These are phyloP conservation scores for Onychomys arenicola DNA, from an alignment of 2,797 vertebrate genomes.

Conservation along the genomic window DNA sequence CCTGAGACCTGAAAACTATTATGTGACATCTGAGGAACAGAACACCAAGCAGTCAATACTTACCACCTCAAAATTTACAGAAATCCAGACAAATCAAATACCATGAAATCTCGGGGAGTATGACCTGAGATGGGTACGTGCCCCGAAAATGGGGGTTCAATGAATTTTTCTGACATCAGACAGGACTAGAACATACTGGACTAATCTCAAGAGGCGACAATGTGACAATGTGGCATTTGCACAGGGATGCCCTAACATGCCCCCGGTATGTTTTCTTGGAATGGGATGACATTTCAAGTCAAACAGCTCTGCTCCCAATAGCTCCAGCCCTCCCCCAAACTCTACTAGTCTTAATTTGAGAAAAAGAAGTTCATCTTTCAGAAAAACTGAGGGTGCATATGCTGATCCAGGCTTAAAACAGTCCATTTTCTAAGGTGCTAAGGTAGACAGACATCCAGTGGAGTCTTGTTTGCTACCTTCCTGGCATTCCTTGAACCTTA, in stretches of 20 bases:
- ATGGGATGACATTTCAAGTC: slow-evolving; percentile 79
- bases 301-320: slow-evolving; percentile 68
- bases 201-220: slow-evolving; percentile 50
- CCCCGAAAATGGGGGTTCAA: background rate
- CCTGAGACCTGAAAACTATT: slow-evolving; percentile 68
- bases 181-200: background rate
- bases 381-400: slow-evolving; percentile 35
- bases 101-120: slow-evolving; percentile 26
- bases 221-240: slow-evolving; percentile 78
- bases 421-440: slow-evolving; percentile 46
- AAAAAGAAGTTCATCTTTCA: slow-evolving; percentile 26
- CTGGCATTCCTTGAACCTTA: background rate
- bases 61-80: slow-evolving; percentile 60
- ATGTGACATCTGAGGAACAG: slow-evolving; percentile 60
- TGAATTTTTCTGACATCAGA: slow-evolving; percentile 35
- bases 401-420: slow-evolving; percentile 26
- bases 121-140: background rate
- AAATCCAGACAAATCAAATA: slow-evolving; percentile 68
- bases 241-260: slow-evolving; percentile 71
- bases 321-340: slow-evolving; percentile 27
- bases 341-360: slow-evolving; percentile 43
- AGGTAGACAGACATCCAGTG: slow-evolving; percentile 21
- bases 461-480: slow-evolving; percentile 5
- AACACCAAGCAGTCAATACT: slow-evolving; percentile 75
- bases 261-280: slow-evolving; percentile 76